Evolutionary conservation across 2,113 vertebrate species (phyloP).

Genomic region (Dicerorhinus sumatrensis): DNA sequence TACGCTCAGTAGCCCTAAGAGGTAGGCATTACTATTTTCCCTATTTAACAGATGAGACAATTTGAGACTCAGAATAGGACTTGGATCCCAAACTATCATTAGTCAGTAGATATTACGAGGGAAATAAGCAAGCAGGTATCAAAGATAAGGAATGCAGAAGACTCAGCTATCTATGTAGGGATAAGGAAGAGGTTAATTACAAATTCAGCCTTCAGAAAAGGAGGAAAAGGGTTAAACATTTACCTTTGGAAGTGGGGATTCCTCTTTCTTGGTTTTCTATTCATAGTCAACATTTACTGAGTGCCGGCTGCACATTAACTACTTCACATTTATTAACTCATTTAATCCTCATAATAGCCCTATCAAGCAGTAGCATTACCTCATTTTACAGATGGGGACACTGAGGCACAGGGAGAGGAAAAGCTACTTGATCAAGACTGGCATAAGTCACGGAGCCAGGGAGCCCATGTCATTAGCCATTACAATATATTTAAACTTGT

Average conservation of each 20-base stretch:
- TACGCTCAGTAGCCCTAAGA: background rate
- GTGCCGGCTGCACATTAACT: background rate
- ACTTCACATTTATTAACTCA: background rate
- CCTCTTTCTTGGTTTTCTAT: background rate
- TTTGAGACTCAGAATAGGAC: background rate
- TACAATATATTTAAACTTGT: background rate
- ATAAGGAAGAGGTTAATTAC: background rate
- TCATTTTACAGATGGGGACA: background rate
- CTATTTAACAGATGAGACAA: background rate
- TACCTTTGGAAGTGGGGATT: background rate
- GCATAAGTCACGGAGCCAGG: accelerated
- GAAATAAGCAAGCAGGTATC: background rate
- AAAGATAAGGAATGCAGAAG: background rate
- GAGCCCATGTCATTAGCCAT: accelerated
- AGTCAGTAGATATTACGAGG: background rate
- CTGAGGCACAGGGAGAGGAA: background rate
- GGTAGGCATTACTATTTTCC: background rate
- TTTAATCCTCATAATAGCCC: background rate
- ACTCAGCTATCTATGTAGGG: background rate
- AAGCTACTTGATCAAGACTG: background rate
- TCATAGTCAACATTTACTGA: background rate
- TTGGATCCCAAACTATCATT: background rate
- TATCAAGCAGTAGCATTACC: accelerated
- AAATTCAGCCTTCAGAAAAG: background rate
- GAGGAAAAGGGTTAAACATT: background rate